These are phyloP conservation scores for Agrochola circellaris DNA, from an alignment of 2,888 invertebrate genomes.

Conservation along the genomic window DNA sequence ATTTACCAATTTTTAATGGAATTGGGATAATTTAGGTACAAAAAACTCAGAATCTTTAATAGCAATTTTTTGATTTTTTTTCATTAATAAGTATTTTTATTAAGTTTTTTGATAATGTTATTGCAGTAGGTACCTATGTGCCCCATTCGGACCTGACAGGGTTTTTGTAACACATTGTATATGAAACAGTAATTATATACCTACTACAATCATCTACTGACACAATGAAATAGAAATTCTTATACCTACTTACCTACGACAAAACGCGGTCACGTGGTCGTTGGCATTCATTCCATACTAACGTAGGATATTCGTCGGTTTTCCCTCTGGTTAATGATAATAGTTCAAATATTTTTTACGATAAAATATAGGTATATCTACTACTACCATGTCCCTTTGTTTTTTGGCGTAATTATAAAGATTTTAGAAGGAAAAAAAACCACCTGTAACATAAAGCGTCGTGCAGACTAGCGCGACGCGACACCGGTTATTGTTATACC, in stretches of 20 bases:
- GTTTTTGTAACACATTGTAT: background rate
- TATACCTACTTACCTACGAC: background rate
- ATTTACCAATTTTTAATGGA: too few species aligned
- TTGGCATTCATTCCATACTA: background rate
- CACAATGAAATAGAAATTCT: constrained; percentile 5
- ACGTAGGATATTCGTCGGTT: background rate
- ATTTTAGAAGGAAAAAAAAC: too few species aligned
- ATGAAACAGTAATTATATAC: background rate
- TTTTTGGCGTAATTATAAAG: background rate
- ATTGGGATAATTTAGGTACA: too few species aligned
- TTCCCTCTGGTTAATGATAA: background rate
- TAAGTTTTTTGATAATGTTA: too few species aligned
- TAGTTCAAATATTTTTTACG: background rate
- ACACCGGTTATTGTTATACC: too few species aligned
- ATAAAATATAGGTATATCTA: too few species aligned
- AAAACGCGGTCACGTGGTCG: background rate
- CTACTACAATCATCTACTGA: constrained; percentile 4
- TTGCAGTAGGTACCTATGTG: too few species aligned
- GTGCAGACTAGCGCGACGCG: too few species aligned
- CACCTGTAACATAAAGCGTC: background rate
- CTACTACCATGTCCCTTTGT: background rate
- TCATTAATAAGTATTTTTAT: too few species aligned
- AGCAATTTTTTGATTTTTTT: too few species aligned
- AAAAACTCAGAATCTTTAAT: too few species aligned
- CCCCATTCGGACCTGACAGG: too few species aligned